Percentiles rank a stretch among this genome's conserved stretches.
Conservation (phyloP, 1,140 invertebrate genomes). For the Meloidogyne floridensis region DNA sequence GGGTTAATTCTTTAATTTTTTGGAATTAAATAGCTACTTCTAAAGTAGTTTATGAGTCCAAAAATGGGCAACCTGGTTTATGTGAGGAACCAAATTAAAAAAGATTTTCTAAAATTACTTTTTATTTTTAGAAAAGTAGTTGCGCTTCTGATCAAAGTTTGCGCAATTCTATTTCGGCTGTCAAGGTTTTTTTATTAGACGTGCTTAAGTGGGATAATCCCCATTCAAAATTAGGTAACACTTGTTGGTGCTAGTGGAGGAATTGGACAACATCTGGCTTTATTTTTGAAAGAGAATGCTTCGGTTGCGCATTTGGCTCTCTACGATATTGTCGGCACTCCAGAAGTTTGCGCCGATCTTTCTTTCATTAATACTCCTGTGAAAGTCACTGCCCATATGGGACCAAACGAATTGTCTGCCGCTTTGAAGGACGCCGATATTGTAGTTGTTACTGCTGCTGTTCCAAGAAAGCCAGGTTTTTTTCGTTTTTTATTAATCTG, state of each 20-base stretch:
- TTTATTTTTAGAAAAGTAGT: no score
- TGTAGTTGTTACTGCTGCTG: conserved; percentile 94
- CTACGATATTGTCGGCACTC: conserved; percentile 94
- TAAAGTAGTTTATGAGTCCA: no score
- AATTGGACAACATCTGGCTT: conserved; percentile 93
- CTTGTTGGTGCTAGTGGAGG: conserved; percentile 94
- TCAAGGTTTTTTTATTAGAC: background rate
- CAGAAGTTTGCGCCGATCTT: conserved; percentile 94
- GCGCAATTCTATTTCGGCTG: background rate
- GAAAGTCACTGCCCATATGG: conserved; percentile 80
- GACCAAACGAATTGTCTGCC: conserved; percentile 77
- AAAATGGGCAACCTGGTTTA: no score
- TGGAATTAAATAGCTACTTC: no score
- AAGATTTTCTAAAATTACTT: no score
- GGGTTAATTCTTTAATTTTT: no score
- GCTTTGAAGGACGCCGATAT: conserved; percentile 75
- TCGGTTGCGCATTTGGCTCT: conserved; percentile 70
- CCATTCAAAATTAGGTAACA: conserved; percentile 74
- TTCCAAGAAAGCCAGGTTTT: conserved; percentile 94
- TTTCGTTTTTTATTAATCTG: conserved; percentile 66
- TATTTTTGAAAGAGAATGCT: conserved; percentile 89
- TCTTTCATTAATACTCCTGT: conserved; percentile 91
- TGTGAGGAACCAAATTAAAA: no score
- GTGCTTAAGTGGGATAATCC: background rate
- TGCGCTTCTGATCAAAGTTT: background rate